These are phyloP conservation scores for Melanogrammus aeglefinus DNA, from an alignment of 2,797 vertebrate species.

Conservation along the genomic window DNA sequence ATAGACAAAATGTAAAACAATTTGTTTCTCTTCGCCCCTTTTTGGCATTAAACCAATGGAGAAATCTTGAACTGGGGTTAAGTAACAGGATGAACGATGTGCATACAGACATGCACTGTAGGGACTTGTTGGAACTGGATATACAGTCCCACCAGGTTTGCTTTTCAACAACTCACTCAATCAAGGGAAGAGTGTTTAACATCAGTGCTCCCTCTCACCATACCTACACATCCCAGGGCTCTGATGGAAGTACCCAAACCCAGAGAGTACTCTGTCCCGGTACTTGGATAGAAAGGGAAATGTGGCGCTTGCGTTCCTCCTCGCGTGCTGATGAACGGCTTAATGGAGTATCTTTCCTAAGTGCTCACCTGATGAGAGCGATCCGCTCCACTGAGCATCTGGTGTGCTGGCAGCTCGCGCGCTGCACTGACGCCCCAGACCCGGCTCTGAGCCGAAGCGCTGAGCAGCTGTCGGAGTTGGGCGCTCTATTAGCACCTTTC, in stretches of 20 bases:
- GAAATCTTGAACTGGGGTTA: neutral
- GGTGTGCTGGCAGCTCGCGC: neutral
- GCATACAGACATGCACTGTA: neutral
- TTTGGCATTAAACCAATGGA: neutral
- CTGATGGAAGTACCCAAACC: no score
- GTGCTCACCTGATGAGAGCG: neutral
- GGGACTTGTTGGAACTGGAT: neutral
- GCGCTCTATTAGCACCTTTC: constrained; percentile 71
- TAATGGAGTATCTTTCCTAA: neutral
- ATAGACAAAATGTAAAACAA: neutral
- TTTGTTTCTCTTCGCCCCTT: neutral
- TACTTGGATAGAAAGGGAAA: neutral
- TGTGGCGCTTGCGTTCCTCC: neutral
- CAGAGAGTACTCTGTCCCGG: neutral
- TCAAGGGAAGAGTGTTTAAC: neutral
- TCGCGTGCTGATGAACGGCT: neutral
- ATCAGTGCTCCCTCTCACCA: neutral
- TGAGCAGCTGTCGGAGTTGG: constrained; percentile 66
- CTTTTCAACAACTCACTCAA: neutral
- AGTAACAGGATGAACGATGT: neutral
- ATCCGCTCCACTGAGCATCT: neutral
- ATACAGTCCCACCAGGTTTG: neutral
- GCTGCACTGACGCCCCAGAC: neutral
- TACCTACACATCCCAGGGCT: neutral
- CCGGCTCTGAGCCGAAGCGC: constrained; percentile 34